A percentile compares a stretch with the other conserved stretches of the same genome.
Conservation (phyloP, 2,797 vertebrate species). For the Lycodopsis pacificus region DNA sequence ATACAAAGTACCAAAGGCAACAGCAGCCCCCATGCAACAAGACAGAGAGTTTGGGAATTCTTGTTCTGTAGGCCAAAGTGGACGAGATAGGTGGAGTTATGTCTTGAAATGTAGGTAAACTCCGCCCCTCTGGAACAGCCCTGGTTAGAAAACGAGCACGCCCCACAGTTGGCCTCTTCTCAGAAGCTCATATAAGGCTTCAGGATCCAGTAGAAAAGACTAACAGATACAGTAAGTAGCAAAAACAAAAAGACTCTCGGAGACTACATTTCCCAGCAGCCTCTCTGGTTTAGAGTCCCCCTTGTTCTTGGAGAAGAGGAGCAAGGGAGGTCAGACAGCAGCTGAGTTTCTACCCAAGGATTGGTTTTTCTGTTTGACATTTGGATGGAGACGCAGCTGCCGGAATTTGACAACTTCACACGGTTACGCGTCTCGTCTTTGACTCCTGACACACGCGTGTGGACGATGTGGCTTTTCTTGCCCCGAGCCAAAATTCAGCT, state of each 20-base stretch:
- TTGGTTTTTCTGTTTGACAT: background rate
- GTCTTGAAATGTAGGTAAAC: conserved; percentile 1
- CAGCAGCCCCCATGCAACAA: conserved; percentile 77
- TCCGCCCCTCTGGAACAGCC: conserved; percentile 42
- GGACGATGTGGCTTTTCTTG: conserved; percentile 8
- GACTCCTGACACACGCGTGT: conserved; percentile 19
- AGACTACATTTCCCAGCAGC: conserved; percentile 68
- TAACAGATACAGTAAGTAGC: conserved; percentile 40
- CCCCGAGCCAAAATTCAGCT: conserved; percentile 15
- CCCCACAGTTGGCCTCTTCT: conserved; percentile 57
- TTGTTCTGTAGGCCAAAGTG: conserved; percentile 43
- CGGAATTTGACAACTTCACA: conserved; percentile 4
- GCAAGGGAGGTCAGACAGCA: conserved; percentile 1
- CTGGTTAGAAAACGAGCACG: conserved; percentile 56
- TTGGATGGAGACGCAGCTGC: conserved; percentile 32
- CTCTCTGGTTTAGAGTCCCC: conserved; percentile 50
- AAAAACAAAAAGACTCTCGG: conserved; percentile 32
- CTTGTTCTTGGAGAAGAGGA: conserved; percentile 19
- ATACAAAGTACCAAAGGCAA: conserved; percentile 77
- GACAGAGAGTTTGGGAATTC: conserved; percentile 50
- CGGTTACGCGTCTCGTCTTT: background rate
- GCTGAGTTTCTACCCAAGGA: conserved; percentile 25
- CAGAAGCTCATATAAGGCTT: conserved; percentile 80
- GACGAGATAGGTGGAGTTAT: conserved; percentile 21
- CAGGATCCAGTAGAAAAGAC: conserved; percentile 64